phyloP scores from a whole-genome alignment of 1,140 invertebrate genomes.

The Bacillus rossius region DNA sequence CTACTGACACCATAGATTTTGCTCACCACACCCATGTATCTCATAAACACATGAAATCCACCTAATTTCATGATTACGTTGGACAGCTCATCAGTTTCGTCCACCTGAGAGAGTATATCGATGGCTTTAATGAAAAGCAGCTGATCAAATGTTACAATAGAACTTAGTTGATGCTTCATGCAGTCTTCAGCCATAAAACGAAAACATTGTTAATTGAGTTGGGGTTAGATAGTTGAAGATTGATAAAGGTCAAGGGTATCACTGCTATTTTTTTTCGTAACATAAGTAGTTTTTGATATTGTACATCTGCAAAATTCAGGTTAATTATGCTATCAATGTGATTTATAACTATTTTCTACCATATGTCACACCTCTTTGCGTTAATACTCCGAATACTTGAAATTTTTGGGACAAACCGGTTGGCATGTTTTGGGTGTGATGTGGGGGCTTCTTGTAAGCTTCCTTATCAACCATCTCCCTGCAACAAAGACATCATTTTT shows the following conservation, averaged over 20 bases:
- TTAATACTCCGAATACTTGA: too few species aligned
- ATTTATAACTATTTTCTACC: too few species aligned
- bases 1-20: constrained; percentile 37
- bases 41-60: constrained; percentile 38
- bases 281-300: too few species aligned
- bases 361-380: too few species aligned
- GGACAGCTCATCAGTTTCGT: constrained; percentile 7
- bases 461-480: too few species aligned
- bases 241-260: constrained; percentile 22
- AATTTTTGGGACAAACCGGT: too few species aligned
- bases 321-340: too few species aligned
- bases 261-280: constrained; percentile 18
- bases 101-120: constrained; percentile 32
- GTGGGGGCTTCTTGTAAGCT: too few species aligned
- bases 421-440: too few species aligned
- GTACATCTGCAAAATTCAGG: too few species aligned
- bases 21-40: constrained; percentile 37
- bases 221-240: constrained; percentile 16
- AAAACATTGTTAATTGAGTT: constrained; percentile 21
- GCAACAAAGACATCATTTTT: too few species aligned
- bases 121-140: constrained; percentile 40
- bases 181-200: constrained; percentile 12
- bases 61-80: constrained; percentile 25
- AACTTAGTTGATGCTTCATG: constrained; percentile 17
- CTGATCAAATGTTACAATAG: constrained; percentile 27